Base-by-base conservation (phyloP, 2,797 vertebrate genomes). In the Alauda arvensis region DNA sequence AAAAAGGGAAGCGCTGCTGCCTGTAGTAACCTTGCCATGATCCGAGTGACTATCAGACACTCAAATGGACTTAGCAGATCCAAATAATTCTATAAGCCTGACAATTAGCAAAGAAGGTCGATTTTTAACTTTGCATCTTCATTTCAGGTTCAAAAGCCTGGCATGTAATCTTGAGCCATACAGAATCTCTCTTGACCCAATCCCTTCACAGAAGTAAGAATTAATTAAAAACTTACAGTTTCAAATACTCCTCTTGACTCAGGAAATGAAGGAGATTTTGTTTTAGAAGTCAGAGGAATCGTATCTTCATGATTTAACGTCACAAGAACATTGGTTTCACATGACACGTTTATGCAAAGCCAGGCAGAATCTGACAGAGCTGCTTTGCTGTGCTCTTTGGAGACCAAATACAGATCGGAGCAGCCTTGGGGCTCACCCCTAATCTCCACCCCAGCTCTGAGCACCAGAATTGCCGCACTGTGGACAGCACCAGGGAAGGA, bases 261-360 rank as follows among this genome's bases (percentile, higher is more conserved):
- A 15, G 10, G 29, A 81, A 67, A 53, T 12, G n/a, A 76, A 72
- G 8, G 5, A 45, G 33, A 14, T 14, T 24, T 42, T 34, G 5
- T 18, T 78, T 19, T 21, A 8, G 7, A 39, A 62, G 2, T 33
- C 25, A 49, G 11, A 57, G 18, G 18, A 79, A 60, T 79, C 2
- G 1, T 8, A 24, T 25, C 25, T 76, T 72, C 4, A 6, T 23
- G 8, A 26, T 46, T 77, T 60, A 57, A n/a, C 21, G n/a, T 69
- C 42, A 39, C 29, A 39, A 69, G 14, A 80, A 17, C 29, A 21
- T 16, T 48, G 7, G 2, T 60, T 78, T 53, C 31, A 1, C 21
- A 16, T 7, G 52, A 31, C 1, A 7, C 1, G 6, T 87, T n/a
- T 33, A 26, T 28, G 40, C 29, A 82, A 53, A 77, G 2, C 0